phyloP scores from a whole-genome alignment of 1,140 invertebrate species.

The Bombus confusus region DNA sequence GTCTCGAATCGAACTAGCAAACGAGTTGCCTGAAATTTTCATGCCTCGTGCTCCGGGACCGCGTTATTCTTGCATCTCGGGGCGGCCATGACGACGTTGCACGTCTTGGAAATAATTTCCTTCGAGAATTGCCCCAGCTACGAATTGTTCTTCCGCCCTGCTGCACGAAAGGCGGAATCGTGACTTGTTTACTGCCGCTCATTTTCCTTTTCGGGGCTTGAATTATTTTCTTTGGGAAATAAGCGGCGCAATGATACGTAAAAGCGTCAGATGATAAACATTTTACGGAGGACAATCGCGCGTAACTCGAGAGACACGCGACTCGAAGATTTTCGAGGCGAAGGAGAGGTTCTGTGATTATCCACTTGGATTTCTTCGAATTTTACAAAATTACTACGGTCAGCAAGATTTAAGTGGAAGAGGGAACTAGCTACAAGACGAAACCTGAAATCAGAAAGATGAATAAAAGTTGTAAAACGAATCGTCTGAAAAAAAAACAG shows the following conservation, averaged over 20 bases:
- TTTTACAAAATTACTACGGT: too few species aligned
- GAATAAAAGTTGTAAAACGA: not conserved
- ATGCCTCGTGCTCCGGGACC: conserved; percentile 4
- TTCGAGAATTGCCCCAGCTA: conserved; percentile 5
- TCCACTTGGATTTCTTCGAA: too few species aligned
- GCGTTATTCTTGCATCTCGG: conserved; percentile 32
- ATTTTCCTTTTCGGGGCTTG: not conserved
- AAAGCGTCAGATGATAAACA: not conserved
- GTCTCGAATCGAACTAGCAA: conserved; percentile 39
- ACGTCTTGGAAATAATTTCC: conserved; percentile 29
- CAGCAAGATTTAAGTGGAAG: too few species aligned
- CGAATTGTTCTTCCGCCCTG: not conserved
- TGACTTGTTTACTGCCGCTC: not conserved
- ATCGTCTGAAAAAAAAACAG: not conserved
- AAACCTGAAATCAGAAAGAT: not conserved
- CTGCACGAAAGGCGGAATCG: not conserved
- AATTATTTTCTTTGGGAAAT: not conserved
- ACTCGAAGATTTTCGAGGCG: too few species aligned
- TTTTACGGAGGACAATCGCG: not conserved
- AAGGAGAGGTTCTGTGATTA: too few species aligned
- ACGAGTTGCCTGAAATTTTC: conserved; percentile 50
- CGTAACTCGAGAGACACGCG: too few species aligned
- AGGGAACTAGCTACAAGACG: too few species aligned
- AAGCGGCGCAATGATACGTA: not conserved
- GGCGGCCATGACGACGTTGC: not conserved